These are phyloP conservation scores for Argyra leucocephala DNA, from an alignment of 2,888 invertebrate genomes.

Conservation along the genomic window DNA sequence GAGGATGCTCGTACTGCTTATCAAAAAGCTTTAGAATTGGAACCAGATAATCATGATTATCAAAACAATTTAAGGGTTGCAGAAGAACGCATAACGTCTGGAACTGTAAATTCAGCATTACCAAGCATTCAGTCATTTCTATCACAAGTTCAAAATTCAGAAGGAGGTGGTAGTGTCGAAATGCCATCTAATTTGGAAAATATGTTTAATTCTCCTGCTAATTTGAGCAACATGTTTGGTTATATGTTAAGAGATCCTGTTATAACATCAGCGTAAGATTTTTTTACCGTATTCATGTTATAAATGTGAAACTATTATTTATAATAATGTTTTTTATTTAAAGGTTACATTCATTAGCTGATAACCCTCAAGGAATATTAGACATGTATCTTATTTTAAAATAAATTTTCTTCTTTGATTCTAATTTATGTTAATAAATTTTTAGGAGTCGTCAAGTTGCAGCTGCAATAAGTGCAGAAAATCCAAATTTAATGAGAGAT, in stretches of 20 bases:
- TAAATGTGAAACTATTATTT: neutral
- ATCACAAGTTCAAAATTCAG: neutral
- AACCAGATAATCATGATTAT: conserved; percentile 87
- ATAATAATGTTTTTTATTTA: neutral
- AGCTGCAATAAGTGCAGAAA: neutral
- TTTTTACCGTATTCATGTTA: neutral
- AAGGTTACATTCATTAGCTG: conserved; percentile 5
- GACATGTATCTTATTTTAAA: neutral
- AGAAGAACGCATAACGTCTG: conserved; percentile 42
- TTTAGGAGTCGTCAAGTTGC: conserved; percentile 10
- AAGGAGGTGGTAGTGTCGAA: neutral
- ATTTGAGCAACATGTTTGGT: conserved; percentile 7
- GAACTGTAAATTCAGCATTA: neutral
- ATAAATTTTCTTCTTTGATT: neutral
- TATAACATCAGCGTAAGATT: conserved; percentile 7
- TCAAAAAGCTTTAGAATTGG: conserved; percentile 76
- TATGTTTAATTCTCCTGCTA: neutral
- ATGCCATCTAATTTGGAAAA: neutral
- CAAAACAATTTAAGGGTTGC: conserved; percentile 75
- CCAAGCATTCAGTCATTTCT: conserved; percentile 5
- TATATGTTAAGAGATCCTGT: conserved; percentile 8
- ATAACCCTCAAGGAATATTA: conserved; percentile 8
- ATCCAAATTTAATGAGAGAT: conserved; percentile 9
- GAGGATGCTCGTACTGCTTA: conserved; percentile 79
- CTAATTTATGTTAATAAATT: neutral